These are phyloP conservation scores for Oscheius myriophilus DNA, from an alignment of 2,888 invertebrate genomes.

Conservation along the genomic window DNA sequence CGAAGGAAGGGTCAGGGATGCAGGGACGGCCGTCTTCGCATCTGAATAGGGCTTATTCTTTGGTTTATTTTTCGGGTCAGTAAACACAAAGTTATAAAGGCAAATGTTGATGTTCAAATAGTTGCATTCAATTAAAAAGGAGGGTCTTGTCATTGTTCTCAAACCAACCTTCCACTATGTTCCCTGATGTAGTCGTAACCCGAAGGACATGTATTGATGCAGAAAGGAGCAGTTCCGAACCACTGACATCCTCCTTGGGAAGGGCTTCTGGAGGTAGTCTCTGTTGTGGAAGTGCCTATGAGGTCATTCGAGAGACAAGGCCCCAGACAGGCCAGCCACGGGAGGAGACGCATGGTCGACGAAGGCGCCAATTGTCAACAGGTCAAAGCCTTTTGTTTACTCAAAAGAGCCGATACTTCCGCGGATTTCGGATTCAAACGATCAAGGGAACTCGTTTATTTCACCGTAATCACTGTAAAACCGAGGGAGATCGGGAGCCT, in stretches of 20 bases:
- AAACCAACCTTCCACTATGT: constrained; percentile 35
- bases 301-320: background rate
- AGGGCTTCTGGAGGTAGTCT: constrained; percentile 6
- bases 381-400: constrained; percentile 5
- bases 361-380: constrained; percentile 26
- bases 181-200: constrained; percentile 50
- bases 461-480: too few species aligned
- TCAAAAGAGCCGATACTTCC: too few species aligned
- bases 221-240: constrained; percentile 52
- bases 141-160: too few species aligned
- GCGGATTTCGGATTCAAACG: too few species aligned
- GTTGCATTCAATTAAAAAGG: too few species aligned
- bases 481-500: too few species aligned
- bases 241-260: constrained; percentile 43
- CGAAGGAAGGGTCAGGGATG: constrained; percentile 50
- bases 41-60: constrained; percentile 11
- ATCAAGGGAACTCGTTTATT: too few species aligned
- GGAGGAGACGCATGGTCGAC: constrained; percentile 2
- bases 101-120: too few species aligned
- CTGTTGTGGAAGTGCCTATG: constrained; percentile 2
- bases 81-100: background rate
- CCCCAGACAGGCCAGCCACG: constrained; percentile 6
- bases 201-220: constrained; percentile 45
- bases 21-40: constrained; percentile 47
- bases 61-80: background rate